These are phyloP conservation scores for Fringilla coelebs DNA, from an alignment of 2,797 vertebrate genomes.

Conservation along the genomic window DNA sequence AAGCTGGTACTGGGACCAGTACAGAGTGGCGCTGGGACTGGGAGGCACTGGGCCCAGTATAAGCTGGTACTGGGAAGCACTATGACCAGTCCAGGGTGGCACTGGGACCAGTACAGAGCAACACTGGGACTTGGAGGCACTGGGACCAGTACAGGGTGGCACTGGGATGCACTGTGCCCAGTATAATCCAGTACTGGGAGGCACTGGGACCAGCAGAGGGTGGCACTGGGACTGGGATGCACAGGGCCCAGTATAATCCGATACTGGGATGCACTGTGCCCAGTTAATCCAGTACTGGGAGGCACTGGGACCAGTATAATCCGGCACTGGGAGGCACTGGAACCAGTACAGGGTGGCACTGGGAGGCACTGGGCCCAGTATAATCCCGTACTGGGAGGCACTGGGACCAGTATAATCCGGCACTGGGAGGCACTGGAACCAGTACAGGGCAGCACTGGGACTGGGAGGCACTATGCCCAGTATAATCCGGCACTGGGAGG, in stretches of 20 bases:
- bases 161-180: too few species aligned
- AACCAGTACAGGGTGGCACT: too few species aligned
- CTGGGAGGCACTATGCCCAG: background rate
- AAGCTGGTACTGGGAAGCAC: background rate
- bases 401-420: too few species aligned
- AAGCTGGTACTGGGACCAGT: background rate
- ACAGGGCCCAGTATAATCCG: too few species aligned
- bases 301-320: background rate
- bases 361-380: too few species aligned
- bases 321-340: too few species aligned
- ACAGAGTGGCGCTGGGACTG: rapidly evolving
- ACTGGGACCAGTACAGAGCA: too few species aligned
- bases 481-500: background rate
- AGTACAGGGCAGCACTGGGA: background rate
- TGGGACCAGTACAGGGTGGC: too few species aligned
- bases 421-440: background rate
- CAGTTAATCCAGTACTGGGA: background rate
- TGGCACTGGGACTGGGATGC: background rate
- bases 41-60: background rate
- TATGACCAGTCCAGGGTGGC: background rate
- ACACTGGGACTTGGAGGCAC: too few species aligned
- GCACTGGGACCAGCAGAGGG: background rate
- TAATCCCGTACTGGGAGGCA: too few species aligned
- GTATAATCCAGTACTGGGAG: too few species aligned
- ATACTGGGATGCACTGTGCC: background rate